phyloP scores from a whole-genome alignment of 2,113 vertebrate genomes.

The Gasterosteus nipponicus region DNA sequence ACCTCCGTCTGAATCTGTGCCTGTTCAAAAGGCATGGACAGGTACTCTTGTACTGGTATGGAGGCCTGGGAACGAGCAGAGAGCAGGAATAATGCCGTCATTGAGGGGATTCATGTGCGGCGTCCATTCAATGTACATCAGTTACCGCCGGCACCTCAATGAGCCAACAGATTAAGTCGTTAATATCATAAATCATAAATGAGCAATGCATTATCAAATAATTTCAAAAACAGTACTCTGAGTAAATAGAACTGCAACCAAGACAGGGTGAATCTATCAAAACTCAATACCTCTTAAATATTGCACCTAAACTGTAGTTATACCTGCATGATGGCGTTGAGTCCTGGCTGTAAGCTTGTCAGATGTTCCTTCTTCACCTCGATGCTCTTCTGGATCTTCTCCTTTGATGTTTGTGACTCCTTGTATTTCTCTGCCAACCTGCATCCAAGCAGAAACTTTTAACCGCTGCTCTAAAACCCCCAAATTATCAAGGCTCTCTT shows the following conservation, averaged over 20 bases:
- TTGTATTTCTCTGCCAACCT: constrained; percentile 97
- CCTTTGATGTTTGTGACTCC: constrained; percentile 89
- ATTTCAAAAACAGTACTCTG: neutral
- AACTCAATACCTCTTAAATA: neutral
- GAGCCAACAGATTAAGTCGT: neutral
- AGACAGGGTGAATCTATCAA: neutral
- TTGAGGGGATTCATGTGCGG: neutral
- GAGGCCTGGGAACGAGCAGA: constrained; percentile 84
- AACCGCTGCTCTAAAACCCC: neutral
- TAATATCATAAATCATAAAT: neutral
- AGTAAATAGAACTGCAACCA: neutral
- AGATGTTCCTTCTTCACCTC: constrained; percentile 98
- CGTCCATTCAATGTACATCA: neutral
- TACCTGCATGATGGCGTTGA: constrained; percentile 98
- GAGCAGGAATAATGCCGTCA: neutral
- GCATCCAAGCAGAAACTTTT: constrained; percentile 5
- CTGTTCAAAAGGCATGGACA: constrained; percentile 96
- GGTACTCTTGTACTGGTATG: constrained; percentile 93
- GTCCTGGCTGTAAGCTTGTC: constrained; percentile 94
- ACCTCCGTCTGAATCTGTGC: constrained; percentile 94
- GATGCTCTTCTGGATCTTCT: constrained; percentile 96
- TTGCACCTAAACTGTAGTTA: neutral
- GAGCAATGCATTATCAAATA: neutral
- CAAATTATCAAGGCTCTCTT: neutral
- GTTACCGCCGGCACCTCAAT: neutral